phyloP scores from a whole-genome alignment of 1,140 invertebrate species.

The Phenacoccus solenopsis region DNA sequence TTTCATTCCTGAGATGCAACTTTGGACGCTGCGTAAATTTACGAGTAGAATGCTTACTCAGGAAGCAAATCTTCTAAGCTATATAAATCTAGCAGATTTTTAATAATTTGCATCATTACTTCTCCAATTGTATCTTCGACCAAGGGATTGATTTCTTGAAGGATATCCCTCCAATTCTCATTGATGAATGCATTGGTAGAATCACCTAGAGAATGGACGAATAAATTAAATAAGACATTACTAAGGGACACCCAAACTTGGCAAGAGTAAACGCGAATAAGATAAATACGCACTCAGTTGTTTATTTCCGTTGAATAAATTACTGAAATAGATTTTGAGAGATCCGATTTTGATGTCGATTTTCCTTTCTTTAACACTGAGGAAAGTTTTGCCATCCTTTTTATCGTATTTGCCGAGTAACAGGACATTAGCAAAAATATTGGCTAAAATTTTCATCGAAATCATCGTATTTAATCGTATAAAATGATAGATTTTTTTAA shows the following conservation, averaged over 20 bases:
- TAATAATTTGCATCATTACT: slow-evolving; percentile 19
- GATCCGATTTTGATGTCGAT: slow-evolving; percentile 22
- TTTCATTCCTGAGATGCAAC: no score
- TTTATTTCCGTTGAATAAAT: slow-evolving; percentile 27
- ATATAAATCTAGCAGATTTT: slow-evolving; percentile 18
- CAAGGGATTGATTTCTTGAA: slow-evolving; percentile 46
- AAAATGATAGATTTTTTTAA: not conserved
- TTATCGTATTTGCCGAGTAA: slow-evolving; percentile 18
- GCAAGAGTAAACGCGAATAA: not conserved
- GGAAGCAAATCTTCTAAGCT: slow-evolving; percentile 20
- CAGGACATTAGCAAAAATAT: slow-evolving; percentile 18
- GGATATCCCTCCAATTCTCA: slow-evolving; percentile 48
- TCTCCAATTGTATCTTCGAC: slow-evolving; percentile 41
- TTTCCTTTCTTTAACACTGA: slow-evolving; percentile 23
- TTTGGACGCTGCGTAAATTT: no score
- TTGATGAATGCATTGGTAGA: slow-evolving; percentile 45
- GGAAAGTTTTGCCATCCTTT: slow-evolving; percentile 21
- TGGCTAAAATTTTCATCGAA: slow-evolving; percentile 22
- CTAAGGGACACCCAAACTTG: no score
- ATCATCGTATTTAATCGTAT: not conserved
- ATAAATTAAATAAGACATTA: no score
- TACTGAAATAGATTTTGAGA: slow-evolving; percentile 25
- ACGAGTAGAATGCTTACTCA: not conserved
- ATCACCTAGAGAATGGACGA: slow-evolving; percentile 28
- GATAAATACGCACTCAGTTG: slow-evolving; percentile 23